A percentile compares a stretch with the other conserved stretches of the same genome.
Evolutionary conservation across 2,113 vertebrate species (phyloP).

Genomic region (Galbula dea): DNA sequence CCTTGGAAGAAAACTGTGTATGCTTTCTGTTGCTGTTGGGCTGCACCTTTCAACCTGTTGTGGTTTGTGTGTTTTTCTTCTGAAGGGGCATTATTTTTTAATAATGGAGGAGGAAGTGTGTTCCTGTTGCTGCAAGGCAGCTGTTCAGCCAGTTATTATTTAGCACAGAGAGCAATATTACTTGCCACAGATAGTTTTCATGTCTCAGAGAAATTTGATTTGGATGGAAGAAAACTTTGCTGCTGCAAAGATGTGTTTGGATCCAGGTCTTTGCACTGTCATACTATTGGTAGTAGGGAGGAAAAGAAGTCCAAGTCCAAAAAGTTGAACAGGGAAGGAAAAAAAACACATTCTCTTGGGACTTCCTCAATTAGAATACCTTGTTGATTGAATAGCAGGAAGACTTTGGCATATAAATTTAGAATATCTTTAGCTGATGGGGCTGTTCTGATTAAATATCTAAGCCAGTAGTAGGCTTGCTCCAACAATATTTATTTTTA

Average conservation of each 20-base stretch:
- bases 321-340: not conserved
- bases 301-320: not conserved
- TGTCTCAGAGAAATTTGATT: not conserved
- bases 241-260: not conserved
- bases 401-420: not conserved
- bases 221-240: not conserved
- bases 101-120: not conserved
- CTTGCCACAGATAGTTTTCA: not conserved
- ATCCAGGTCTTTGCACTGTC: not conserved
- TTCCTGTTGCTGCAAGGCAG: not conserved
- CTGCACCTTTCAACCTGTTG: not conserved
- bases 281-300: not conserved
- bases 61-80: not conserved
- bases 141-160: not conserved
- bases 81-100: slow-evolving; percentile 10
- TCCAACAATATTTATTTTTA: not conserved
- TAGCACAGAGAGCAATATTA: not conserved
- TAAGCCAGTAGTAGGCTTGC: not conserved
- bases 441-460: not conserved
- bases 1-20: not conserved
- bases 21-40: not conserved
- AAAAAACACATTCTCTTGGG: not conserved
- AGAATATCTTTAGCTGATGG: not conserved
- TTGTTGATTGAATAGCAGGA: not conserved
- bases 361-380: not conserved